These are phyloP conservation scores for Caenorhabditis sp. DNA, from an alignment of 2,888 invertebrate genomes.

Conservation along the genomic window DNA sequence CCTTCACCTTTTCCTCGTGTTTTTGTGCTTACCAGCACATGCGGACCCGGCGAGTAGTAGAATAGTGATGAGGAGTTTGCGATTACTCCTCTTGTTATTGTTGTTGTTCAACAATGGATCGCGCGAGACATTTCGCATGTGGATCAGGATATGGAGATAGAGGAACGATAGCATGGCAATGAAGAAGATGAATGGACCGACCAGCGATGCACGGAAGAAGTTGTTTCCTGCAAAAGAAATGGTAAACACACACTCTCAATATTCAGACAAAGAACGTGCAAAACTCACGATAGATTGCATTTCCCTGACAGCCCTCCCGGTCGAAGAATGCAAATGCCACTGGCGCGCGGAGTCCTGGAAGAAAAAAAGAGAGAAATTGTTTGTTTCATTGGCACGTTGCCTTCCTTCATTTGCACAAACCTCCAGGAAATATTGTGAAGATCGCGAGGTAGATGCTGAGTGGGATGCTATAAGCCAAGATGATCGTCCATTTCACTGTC, in stretches of 20 bases:
- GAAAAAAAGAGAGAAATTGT: too few relatives aligned
- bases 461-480: slow-evolving; percentile 73
- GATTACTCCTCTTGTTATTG: slow-evolving; percentile 70
- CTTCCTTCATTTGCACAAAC: too few relatives aligned
- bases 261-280: neutral
- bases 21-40: slow-evolving; percentile 70
- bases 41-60: slow-evolving; percentile 77
- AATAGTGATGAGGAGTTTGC: slow-evolving; percentile 76
- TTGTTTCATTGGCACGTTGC: slow-evolving; percentile 14
- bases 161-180: slow-evolving; percentile 74
- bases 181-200: slow-evolving; percentile 77
- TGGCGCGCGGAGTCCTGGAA: slow-evolving; percentile 62
- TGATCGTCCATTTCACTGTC: slow-evolving; percentile 68
- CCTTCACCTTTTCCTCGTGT: neutral
- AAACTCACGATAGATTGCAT: slow-evolving; percentile 57
- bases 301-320: slow-evolving; percentile 71
- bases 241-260: neutral
- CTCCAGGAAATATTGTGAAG: slow-evolving; percentile 75
- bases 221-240: slow-evolving; percentile 69
- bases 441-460: slow-evolving; percentile 70
- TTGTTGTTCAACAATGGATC: slow-evolving; percentile 70
- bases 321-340: slow-evolving; percentile 77
- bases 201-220: slow-evolving; percentile 73
- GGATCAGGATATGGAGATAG: slow-evolving; percentile 77
- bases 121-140: slow-evolving; percentile 75